phyloP scores from a whole-genome alignment of 92 coral and sea anemone genomes.

The Desmophyllum pertusum region DNA sequence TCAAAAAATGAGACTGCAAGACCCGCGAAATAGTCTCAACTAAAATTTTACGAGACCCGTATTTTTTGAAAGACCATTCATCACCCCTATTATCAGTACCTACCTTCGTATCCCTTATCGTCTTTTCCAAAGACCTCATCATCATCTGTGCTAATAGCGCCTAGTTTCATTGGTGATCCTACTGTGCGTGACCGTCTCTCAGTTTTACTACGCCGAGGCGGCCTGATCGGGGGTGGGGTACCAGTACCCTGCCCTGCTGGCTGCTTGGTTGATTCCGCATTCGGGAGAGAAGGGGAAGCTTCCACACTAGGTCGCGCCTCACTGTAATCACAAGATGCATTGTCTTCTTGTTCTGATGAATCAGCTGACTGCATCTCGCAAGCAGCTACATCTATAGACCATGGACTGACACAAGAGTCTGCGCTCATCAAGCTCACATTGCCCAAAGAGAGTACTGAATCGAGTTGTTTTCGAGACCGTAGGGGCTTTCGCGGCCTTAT shows the following conservation, averaged over 20 bases:
- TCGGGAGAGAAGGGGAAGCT: conserved; percentile 23
- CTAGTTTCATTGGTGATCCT: conserved; percentile 59
- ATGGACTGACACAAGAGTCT: conserved; percentile 83
- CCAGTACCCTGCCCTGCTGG: conserved; percentile 32
- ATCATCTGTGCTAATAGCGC: conserved; percentile 57
- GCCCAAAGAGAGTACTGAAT: conserved; percentile 63
- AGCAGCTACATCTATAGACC: conserved; percentile 82
- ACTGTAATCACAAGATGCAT: conserved; percentile 33
- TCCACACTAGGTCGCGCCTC: conserved; percentile 36
- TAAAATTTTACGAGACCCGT: no score
- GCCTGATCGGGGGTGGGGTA: conserved; percentile 69
- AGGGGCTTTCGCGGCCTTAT: conserved; percentile 38
- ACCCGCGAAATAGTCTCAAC: no score
- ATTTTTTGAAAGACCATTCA: no score
- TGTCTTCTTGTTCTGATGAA: conserved; percentile 79
- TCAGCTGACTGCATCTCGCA: conserved; percentile 84
- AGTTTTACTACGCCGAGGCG: conserved; percentile 81
- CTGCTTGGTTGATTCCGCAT: conserved; percentile 9
- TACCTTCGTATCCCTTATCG: conserved; percentile 88
- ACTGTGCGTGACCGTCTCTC: conserved; percentile 79
- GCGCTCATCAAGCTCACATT: conserved; percentile 69
- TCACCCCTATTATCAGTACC: no score
- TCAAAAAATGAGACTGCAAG: no score
- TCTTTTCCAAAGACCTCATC: conserved; percentile 82
- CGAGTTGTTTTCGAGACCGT: conserved; percentile 52